Evolutionary conservation across 2,113 vertebrate species (phyloP).

Genomic region (Australoheros scitulus): DNA sequence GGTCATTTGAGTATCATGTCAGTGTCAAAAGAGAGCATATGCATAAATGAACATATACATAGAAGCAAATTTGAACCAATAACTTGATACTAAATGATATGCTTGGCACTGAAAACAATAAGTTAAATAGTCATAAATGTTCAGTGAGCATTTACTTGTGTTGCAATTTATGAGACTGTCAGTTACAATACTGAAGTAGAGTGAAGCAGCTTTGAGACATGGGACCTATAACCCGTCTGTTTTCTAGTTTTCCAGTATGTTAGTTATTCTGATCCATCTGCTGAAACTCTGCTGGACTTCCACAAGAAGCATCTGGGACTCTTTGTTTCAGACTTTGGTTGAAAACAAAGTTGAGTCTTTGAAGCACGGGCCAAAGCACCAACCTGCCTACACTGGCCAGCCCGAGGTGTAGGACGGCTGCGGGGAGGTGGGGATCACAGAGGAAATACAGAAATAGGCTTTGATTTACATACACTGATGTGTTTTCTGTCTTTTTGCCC

Average conservation of each 20-base stretch:
- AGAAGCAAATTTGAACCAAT: background rate
- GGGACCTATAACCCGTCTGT: background rate
- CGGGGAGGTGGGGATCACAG: background rate
- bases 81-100: background rate
- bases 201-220: background rate
- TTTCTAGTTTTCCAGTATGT: constrained; percentile 1
- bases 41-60: too few species aligned
- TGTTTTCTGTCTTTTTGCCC: background rate
- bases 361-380: constrained; percentile 40
- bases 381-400: constrained; percentile 26
- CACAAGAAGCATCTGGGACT: constrained; percentile 49
- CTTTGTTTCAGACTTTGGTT: constrained; percentile 32
- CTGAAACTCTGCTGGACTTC: constrained; percentile 23
- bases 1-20: too few species aligned
- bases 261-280: constrained; percentile 3
- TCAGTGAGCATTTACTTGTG: background rate
- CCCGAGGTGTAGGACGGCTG: background rate
- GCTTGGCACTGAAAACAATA: background rate
- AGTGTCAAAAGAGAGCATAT: too few species aligned
- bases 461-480: constrained; percentile 10
- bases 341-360: constrained; percentile 44
- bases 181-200: background rate
- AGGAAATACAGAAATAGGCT: constrained; percentile 36
- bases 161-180: too few species aligned
- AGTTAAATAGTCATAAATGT: background rate